Evolutionary conservation across 2,888 invertebrate species (phyloP).

Genomic region (Bembecia ichneumoniformis): DNA sequence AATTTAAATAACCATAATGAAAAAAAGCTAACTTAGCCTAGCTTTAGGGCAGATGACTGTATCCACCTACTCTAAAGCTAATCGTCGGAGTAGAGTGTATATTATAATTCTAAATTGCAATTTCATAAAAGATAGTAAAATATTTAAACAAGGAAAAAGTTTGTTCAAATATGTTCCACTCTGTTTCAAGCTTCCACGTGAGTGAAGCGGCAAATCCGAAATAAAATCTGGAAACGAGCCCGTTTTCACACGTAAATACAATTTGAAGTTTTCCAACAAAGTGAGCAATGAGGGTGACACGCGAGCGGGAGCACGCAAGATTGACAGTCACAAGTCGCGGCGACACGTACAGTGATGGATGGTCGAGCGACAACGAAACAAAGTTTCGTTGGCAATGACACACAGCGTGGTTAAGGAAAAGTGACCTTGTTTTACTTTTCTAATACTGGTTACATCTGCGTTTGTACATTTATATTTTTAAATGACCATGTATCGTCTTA

Average conservation of each 20-base stretch:
- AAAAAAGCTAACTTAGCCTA: no score
- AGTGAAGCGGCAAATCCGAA: slow-evolving; percentile 4
- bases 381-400: not conserved
- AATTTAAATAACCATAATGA: no score
- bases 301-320: slow-evolving; percentile 30
- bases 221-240: slow-evolving; percentile 13
- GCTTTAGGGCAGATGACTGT: no score
- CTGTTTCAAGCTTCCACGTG: slow-evolving; percentile 6
- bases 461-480: no score
- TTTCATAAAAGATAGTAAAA: no score
- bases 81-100: no score
- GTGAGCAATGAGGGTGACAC: slow-evolving; percentile 24
- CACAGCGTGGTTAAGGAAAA: not conserved
- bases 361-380: not conserved
- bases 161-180: slow-evolving; percentile 1
- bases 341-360: not conserved
- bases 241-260: slow-evolving; percentile 10
- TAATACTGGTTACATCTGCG: no score
- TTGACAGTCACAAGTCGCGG: slow-evolving; percentile 36
- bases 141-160: not conserved
- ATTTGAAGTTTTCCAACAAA: slow-evolving; percentile 17
- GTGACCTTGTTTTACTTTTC: not conserved
- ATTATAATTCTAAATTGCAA: no score
- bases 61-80: no score
- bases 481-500: no score